phyloP scores from a whole-genome alignment of 2,113 vertebrate species.

The Anguilla japonica region DNA sequence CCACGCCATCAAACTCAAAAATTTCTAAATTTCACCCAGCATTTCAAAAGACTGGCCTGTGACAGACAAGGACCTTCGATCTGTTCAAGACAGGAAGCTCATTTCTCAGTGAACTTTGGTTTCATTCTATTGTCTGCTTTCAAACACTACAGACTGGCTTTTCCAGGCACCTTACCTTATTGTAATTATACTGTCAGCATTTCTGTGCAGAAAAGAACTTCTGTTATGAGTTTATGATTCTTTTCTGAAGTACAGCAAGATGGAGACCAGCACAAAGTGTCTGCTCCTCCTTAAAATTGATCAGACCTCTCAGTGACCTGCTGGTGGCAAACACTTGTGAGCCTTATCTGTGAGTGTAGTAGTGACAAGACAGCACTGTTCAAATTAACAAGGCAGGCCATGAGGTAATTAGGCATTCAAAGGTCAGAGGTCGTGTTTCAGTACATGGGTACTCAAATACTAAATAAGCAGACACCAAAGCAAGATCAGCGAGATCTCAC shows the following conservation, averaged over 20 bases:
- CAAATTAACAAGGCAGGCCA: background rate
- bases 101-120: background rate
- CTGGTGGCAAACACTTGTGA: background rate
- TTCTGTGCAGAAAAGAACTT: background rate
- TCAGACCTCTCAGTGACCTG: background rate
- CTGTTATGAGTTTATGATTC: background rate
- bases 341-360: background rate
- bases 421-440: slow-evolving; percentile 38
- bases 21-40: background rate
- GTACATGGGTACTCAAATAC: slow-evolving; percentile 50
- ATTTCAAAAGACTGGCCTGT: background rate
- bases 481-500: slow-evolving; percentile 1
- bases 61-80: background rate
- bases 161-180: background rate
- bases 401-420: slow-evolving; percentile 36
- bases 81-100: background rate
- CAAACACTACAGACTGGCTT: background rate
- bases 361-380: background rate
- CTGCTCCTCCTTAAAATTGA: background rate
- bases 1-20: background rate
- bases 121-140: background rate
- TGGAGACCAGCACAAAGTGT: background rate
- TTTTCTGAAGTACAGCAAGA: background rate
- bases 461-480: slow-evolving; percentile 48
- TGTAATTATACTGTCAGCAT: background rate